phyloP scores from a whole-genome alignment of 1,140 invertebrate species.

The Arion vulgaris region DNA sequence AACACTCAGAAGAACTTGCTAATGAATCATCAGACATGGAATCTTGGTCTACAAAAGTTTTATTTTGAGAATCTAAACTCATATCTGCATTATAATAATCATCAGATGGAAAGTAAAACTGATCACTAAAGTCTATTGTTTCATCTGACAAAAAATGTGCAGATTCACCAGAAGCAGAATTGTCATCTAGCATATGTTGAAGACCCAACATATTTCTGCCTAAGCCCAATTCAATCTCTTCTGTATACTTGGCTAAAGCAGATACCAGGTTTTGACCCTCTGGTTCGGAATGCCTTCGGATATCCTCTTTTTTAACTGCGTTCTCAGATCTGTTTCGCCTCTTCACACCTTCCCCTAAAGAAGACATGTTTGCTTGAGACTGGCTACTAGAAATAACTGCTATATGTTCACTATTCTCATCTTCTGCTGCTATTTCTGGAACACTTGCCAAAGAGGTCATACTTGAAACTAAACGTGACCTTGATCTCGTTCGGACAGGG shows the following conservation, averaged over 20 bases:
- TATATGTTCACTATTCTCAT: constrained; percentile 40
- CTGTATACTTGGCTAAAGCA: constrained; percentile 40
- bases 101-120: background rate
- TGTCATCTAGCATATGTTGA: background rate
- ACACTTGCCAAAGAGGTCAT: constrained; percentile 65
- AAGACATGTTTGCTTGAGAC: constrained; percentile 37
- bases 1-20: background rate
- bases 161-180: background rate
- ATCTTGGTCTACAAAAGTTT: background rate
- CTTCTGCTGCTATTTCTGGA: constrained; percentile 60
- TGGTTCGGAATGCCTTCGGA: constrained; percentile 55
- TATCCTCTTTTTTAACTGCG: constrained; percentile 37
- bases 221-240: constrained; percentile 36
- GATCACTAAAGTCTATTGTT: background rate
- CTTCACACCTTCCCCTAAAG: constrained; percentile 42
- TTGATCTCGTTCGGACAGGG: constrained; percentile 32
- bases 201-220: background rate
- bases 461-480: constrained; percentile 53
- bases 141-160: background rate
- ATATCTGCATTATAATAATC: background rate
- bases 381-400: background rate
- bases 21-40: background rate
- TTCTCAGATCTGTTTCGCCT: constrained; percentile 40
- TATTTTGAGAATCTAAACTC: background rate
- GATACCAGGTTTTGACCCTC: constrained; percentile 50